phyloP scores from a whole-genome alignment of 2,113 vertebrate genomes.

The Microcebus lehilahytsara region DNA sequence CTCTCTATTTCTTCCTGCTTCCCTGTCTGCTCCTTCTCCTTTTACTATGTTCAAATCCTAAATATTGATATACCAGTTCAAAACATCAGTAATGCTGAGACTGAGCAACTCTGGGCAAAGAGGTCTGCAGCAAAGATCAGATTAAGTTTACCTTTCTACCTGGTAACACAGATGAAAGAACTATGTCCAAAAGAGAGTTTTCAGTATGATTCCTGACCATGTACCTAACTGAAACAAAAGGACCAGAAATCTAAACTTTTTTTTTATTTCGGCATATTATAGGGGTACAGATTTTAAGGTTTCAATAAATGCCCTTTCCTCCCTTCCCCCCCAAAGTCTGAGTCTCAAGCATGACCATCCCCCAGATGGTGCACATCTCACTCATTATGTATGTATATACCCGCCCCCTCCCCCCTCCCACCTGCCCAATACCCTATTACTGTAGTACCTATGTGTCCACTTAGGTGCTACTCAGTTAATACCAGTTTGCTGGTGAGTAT shows the following conservation, averaged over 20 bases:
- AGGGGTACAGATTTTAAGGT: too few species aligned
- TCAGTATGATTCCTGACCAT: not conserved
- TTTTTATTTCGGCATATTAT: too few species aligned
- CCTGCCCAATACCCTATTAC: too few species aligned
- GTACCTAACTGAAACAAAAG: not conserved
- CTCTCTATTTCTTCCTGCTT: not conserved
- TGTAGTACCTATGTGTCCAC: too few species aligned
- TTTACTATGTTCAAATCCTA: not conserved
- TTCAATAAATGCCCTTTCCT: too few species aligned
- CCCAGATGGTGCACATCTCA: too few species aligned
- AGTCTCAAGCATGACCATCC: too few species aligned
- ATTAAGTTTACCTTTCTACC: not conserved
- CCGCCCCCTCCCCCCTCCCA: too few species aligned
- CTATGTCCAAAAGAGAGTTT: not conserved
- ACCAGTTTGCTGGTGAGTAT: too few species aligned
- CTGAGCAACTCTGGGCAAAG: not conserved
- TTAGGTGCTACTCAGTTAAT: too few species aligned
- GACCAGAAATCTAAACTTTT: not conserved
- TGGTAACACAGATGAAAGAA: not conserved
- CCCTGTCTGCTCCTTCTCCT: not conserved
- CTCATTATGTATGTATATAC: too few species aligned
- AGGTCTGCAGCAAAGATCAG: not conserved
- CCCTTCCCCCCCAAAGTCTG: too few species aligned
- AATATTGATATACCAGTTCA: not conserved
- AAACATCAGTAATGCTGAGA: not conserved